Base-by-base conservation (phyloP, 2,888 invertebrate species). In the Cryptops parisi region DNA sequence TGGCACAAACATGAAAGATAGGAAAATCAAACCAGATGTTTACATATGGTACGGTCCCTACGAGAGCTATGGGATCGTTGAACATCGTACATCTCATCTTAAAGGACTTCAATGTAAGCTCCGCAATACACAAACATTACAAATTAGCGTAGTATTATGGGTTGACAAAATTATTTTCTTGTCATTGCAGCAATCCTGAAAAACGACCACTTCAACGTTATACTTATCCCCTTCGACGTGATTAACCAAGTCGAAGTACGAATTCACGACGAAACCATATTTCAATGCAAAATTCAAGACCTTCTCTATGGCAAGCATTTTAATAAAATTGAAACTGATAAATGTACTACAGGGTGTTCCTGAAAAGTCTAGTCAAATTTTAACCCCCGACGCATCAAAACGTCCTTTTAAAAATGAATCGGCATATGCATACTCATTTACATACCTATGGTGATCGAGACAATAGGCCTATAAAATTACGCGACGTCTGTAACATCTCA, bases 1-100 rank as follows among this genome's bases (percentile, higher is more conserved):
- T n/a, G n/a, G n/a, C n/a, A n/a, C n/a, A n/a, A n/a, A n/a, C n/a
- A n/a, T n/a, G n/a, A n/a, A n/a, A n/a, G n/a, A n/a, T n/a, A n/a
- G n/a, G n/a, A n/a, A n/a, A n/a, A 33, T 9, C 9, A 33, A 33
- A 33, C 33, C 33, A 33, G 15, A 19, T 21, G 47, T 47, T 1
- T 47, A 26, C 19, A 17, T 47, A 26, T 47, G 12, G 15, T 19
- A 47, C 17, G 47, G 47, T 19, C 47, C 47, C 9, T 47, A 26
- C 47, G 25, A 47, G 2, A 2, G 21, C 3, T 47, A 2, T 26
- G 47, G 47, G 6, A 47, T 47, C n/a, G 27, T 19, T 17, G 27
- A 47, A 25, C 47, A 47, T 17, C 1, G 6, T 26, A 47, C 17
- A 15, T 15, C 24, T 2, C 24, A 26, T 26, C 26, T 47, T 3